Conservation (phyloP, 2,113 vertebrate species). For the Synodontis membranacea region DNA sequence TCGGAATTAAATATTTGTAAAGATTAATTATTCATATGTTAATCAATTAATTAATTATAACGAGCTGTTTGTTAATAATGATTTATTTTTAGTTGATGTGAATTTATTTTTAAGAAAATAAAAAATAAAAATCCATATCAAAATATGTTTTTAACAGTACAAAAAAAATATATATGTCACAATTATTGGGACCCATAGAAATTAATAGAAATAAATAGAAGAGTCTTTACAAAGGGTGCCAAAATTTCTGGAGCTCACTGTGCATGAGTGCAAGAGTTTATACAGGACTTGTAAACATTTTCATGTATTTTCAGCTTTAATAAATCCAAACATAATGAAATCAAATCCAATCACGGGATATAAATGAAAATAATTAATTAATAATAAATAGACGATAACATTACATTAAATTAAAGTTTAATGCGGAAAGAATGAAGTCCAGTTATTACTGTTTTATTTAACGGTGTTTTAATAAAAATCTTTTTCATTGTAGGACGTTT, state of each 20-base stretch:
- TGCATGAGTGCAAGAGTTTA: too few species aligned
- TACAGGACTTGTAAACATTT: background rate
- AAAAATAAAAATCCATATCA: background rate
- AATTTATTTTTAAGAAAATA: background rate
- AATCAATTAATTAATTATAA: background rate
- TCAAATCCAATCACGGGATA: background rate
- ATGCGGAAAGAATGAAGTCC: background rate
- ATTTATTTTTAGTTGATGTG: background rate
- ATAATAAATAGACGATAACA: background rate
- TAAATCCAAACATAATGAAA: background rate
- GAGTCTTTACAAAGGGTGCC: too few species aligned
- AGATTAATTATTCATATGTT: background rate
- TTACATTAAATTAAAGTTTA: background rate
- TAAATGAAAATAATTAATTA: background rate
- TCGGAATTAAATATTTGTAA: too few species aligned
- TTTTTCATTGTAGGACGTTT: constrained; percentile 79
- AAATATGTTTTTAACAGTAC: too few species aligned
- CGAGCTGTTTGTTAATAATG: background rate
- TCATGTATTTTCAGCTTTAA: background rate
- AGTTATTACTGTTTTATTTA: background rate
- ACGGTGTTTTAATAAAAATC: background rate
- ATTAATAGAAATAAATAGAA: too few species aligned
- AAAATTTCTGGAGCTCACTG: too few species aligned
- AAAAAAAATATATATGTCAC: too few species aligned
- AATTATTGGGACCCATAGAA: background rate